Conservation (phyloP, 2,797 vertebrate species). For the Sebastes trivittatus region DNA sequence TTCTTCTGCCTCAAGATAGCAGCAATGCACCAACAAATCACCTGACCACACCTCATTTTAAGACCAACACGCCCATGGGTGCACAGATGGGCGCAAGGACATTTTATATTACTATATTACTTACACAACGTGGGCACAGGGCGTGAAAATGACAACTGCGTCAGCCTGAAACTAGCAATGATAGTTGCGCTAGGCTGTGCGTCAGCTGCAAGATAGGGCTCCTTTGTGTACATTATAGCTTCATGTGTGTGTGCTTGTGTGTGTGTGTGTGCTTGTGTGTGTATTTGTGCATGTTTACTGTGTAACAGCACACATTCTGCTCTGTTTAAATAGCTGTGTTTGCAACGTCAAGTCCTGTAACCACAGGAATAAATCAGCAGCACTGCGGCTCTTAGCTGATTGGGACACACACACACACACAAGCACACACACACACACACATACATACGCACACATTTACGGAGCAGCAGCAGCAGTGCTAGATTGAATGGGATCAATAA, state of each 20-base stretch:
- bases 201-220: no score
- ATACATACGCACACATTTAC: constrained; percentile 7
- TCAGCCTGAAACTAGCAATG: no score
- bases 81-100: no score
- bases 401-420: constrained; percentile 10
- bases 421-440: constrained; percentile 1
- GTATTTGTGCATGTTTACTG: constrained; percentile 3
- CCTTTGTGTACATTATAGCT: not conserved
- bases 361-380: constrained; percentile 46
- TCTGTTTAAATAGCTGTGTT: constrained; percentile 43
- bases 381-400: constrained; percentile 53
- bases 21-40: no score
- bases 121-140: accelerated
- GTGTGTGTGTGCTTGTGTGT: not conserved
- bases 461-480: not conserved
- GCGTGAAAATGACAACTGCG: no score
- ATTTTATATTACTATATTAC: no score
- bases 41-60: no score
- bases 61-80: no score
- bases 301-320: constrained; percentile 15
- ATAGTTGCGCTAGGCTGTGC: no score
- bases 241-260: not conserved
- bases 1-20: no score
- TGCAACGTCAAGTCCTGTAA: constrained; percentile 41
- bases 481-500: constrained; percentile 48